Base-by-base conservation (phyloP, 2,888 invertebrate genomes). In the Biston stratarius region DNA sequence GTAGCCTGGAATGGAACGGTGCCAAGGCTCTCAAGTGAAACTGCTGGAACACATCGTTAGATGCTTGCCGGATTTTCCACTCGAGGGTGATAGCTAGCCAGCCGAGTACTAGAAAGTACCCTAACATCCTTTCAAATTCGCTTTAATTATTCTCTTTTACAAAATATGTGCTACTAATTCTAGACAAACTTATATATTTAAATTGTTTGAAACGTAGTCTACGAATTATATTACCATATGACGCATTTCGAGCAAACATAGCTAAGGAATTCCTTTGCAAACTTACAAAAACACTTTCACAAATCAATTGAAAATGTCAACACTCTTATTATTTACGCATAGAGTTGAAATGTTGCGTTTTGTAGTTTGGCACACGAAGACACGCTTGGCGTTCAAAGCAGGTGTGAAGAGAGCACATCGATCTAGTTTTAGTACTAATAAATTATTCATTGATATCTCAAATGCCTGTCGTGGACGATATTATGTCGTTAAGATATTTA, bases 401-500 rank as follows among this genome's bases (percentile, higher is more conserved):
- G 66, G 66, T 66, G 66, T 11, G 61, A 61, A 47, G 40, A 60
- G 56, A 56, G 51, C 61, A 57, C 61, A 66, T 61, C 61, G 57
- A 61, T 61, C 51, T 57, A 56, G 57, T 61, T 38, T 66, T 57
- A 58, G 57, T 58, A 15, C 12, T 66, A 61, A 57, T 66, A 66
- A 66, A 66, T 66, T 62, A 59, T 62, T 67, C 62, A 67, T 53
- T 57, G 15, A 42, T 59, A 48, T 58, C 58, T 67, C 14, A 53
- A 49, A 55, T 44, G 58, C 36, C 52, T 58, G 62, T 52, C 58
- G 51, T n/a, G n/a, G 40, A 45, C 57, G 61, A 67, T 67, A 61
- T 53, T 53, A 55, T 59, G 62, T 67, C 67, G 67, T 62, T 67
- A 67, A 58, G 42, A 53, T 67, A 62, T 67, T 67, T 49, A 65